Conservation (phyloP, 2,113 vertebrate species). For the Montifringilla adamsi region DNA sequence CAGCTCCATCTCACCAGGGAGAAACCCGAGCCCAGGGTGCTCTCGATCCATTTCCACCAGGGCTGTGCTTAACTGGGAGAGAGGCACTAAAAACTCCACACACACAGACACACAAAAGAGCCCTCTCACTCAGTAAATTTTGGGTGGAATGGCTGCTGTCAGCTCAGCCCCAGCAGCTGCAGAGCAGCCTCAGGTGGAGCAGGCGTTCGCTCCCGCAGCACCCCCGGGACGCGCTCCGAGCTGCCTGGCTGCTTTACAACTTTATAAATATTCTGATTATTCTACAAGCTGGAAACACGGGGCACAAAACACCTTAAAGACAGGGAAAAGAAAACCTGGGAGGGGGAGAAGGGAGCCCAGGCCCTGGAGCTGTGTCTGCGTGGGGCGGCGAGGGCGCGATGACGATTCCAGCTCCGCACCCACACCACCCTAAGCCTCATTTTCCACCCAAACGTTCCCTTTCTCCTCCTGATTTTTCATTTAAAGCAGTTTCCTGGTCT, state of each 20-base stretch:
- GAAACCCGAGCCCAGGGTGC: not conserved
- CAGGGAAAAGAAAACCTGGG: not conserved
- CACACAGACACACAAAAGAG: not conserved
- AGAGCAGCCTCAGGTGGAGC: not conserved
- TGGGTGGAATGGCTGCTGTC: conserved; percentile 7
- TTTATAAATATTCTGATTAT: conserved; percentile 4
- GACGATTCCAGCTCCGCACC: not conserved
- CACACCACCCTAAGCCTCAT: not conserved
- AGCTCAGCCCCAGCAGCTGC: not conserved
- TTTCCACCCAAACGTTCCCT: not conserved
- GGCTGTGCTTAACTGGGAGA: not conserved
- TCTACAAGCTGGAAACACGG: not conserved
- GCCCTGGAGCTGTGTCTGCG: accelerated
- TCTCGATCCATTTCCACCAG: not conserved
- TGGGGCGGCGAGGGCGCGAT: accelerated
- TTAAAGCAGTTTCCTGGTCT: conserved; percentile 6
- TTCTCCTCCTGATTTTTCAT: conserved; percentile 14
- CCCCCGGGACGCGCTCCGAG: not conserved
- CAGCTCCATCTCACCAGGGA: not conserved
- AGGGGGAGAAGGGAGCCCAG: not conserved
- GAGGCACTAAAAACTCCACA: not conserved
- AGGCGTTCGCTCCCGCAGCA: not conserved
- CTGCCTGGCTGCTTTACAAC: not conserved
- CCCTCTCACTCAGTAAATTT: not conserved
- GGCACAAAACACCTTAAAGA: not conserved